These are phyloP conservation scores for Xerus rutilus DNA, from an alignment of 2,797 vertebrate species.

Conservation along the genomic window DNA sequence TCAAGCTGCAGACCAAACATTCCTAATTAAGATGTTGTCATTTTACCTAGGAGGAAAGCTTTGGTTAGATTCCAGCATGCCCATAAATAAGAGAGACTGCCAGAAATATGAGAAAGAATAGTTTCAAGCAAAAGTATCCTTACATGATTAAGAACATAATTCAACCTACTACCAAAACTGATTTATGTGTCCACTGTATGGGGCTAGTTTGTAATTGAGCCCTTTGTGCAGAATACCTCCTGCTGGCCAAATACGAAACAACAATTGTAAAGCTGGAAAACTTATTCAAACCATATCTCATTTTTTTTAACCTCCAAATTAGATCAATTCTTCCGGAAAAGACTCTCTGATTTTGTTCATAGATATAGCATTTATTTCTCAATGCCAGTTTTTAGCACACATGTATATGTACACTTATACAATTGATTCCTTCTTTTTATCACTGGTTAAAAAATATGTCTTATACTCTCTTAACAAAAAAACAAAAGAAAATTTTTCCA, in stretches of 20 bases:
- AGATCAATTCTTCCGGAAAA: neutral
- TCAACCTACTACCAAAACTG: constrained; percentile 67
- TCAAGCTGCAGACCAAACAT: constrained; percentile 70
- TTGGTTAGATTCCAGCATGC: constrained; percentile 70
- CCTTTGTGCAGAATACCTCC: neutral
- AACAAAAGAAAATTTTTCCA: neutral
- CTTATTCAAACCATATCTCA: neutral
- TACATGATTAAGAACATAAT: constrained; percentile 79
- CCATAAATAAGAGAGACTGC: constrained; percentile 77
- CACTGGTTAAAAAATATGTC: neutral
- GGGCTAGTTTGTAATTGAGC: neutral
- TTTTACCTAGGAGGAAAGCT: constrained; percentile 74
- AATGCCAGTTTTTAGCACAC: neutral
- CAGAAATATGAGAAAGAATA: constrained; percentile 81
- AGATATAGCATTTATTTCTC: neutral
- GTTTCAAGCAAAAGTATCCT: constrained; percentile 78
- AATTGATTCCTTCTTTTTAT: neutral
- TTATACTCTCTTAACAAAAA: neutral
- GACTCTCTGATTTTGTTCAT: neutral
- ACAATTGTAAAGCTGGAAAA: neutral
- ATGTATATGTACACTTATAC: neutral
- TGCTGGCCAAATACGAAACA: constrained; percentile 57
- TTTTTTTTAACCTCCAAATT: neutral
- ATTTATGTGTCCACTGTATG: constrained; percentile 53
- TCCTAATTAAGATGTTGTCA: constrained; percentile 83